A percentile compares a stretch with the other conserved stretches of the same genome.
phyloP scores from a whole-genome alignment of 2,888 invertebrate species.

The Microctonus brassicae region DNA sequence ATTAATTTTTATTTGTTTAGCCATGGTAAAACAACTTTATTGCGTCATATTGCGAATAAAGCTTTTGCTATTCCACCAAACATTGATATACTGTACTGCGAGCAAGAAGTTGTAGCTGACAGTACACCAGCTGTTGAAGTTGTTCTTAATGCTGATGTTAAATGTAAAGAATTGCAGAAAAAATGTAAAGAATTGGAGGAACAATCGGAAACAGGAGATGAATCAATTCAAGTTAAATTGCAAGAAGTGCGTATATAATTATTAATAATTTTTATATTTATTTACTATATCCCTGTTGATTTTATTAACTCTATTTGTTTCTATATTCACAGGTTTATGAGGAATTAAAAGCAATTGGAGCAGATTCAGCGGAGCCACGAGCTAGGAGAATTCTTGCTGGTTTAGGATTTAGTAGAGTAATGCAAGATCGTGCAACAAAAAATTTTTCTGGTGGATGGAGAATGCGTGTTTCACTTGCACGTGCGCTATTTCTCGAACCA shows the following conservation, averaged over 20 bases:
- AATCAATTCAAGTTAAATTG: conserved; percentile 81
- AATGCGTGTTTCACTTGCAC: conserved; percentile 97
- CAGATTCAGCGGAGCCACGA: conserved; percentile 97
- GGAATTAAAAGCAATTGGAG: conserved; percentile 95
- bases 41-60: conserved; percentile 91
- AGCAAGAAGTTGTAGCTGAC: conserved; percentile 98
- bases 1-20: conserved; percentile 70
- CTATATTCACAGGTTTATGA: conserved; percentile 80
- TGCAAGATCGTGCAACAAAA: conserved; percentile 92
- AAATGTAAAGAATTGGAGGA: conserved; percentile 88
- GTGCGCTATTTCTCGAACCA: conserved; percentile 97
- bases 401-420: conserved; percentile 90
- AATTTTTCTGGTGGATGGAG: conserved; percentile 97
- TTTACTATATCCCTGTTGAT: conserved; percentile 8
- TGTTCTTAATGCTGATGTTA: conserved; percentile 92
- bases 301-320: conserved; percentile 4
- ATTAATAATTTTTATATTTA: neutral
- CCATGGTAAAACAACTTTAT: conserved; percentile 97
- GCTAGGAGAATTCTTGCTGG: conserved; percentile 97
- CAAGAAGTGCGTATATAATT: conserved; percentile 76
- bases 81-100: conserved; percentile 96
- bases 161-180: conserved; percentile 83
- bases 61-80: conserved; percentile 95
- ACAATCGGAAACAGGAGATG: conserved; percentile 79
- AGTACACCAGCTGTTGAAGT: conserved; percentile 94